Evolutionary conservation across 2,888 invertebrate genomes (phyloP), one percentile per base, ranked within the genome.

Genomic region (Labia minor): DNA sequence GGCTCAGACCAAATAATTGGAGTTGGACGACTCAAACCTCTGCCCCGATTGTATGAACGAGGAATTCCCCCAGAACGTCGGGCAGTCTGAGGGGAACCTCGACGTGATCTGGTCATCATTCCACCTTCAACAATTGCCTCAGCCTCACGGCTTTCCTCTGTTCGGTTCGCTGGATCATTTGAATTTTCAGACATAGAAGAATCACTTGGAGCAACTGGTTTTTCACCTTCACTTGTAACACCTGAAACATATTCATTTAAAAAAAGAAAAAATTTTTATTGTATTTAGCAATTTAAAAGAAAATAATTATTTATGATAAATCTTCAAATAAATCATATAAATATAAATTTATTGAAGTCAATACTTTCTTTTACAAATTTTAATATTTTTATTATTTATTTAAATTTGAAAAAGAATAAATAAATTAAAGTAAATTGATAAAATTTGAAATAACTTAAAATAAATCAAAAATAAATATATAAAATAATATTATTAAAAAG

Each of bases 101-200:
- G 72, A 72, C 72, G 75, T 61, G 74, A 76, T 68, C 72, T 71
- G 77, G 71, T 71, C 75, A 78, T 1, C 83, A 83, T 70, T 83
- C 85, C 64, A 82, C 82, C 19, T 84, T 84, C 1, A 83, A 77
- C 74, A 70, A 85, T 85, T 1, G 90, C 90, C 77, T 90, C 90
- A 1, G 90, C 90, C 78, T 90, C 90, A 65, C 90, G 85, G 1
- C 88, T 90, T 74, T 90, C 90, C 75, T 90, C 89, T 10, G 74
- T 74, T 76, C 80, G 77, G n/a, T 4, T 4, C 3, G 2, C 49
- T n/a, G 49, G 14, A 49, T 16, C 49, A 16, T 49, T 49, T 11
- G 49, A 14, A 14, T 11, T n/a, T 8, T 49, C 49, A 8, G 26
- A 26, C 49, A 14, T 49, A 2, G 49, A 49, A 49, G 49, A 49